These are phyloP conservation scores for Osmerus mordax DNA, from an alignment of 2,113 vertebrate genomes.

Conservation along the genomic window DNA sequence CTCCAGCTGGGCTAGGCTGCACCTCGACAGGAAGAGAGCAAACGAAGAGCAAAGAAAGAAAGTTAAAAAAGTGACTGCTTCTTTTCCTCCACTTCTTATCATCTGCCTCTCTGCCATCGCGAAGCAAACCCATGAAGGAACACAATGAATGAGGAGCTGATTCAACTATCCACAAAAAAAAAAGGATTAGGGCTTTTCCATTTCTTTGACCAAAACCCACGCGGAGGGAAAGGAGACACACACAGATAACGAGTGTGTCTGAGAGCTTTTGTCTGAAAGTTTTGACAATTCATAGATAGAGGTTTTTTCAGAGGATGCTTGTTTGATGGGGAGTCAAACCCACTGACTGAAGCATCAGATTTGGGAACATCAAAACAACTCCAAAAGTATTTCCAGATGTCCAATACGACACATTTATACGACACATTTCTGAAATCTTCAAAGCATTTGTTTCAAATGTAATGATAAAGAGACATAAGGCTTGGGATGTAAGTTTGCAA, in stretches of 20 bases:
- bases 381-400: no score
- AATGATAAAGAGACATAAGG: no score
- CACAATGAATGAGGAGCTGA: conserved; percentile 63
- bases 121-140: conserved; percentile 50
- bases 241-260: background rate
- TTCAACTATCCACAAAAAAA: background rate
- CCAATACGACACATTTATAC: no score
- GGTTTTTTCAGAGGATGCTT: background rate
- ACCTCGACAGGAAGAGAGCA: conserved; percentile 17
- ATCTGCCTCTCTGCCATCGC: conserved; percentile 50
- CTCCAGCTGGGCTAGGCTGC: background rate
- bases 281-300: background rate
- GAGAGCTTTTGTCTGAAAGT: background rate
- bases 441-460: no score
- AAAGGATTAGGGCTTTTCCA: background rate
- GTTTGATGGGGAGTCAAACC: background rate
- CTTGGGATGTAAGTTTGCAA: no score
- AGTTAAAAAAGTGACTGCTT: conserved; percentile 52
- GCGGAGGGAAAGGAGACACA: background rate
- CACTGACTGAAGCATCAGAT: no score
- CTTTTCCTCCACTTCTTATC: conserved; percentile 53
- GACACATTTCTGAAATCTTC: no score
- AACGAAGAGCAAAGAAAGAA: conserved; percentile 25
- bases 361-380: no score
- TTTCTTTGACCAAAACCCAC: background rate